Evolutionary conservation across 2,113 vertebrate genomes (phyloP), one percentile per base, ranked within the genome.

Genomic region (Barnardius zonarius): DNA sequence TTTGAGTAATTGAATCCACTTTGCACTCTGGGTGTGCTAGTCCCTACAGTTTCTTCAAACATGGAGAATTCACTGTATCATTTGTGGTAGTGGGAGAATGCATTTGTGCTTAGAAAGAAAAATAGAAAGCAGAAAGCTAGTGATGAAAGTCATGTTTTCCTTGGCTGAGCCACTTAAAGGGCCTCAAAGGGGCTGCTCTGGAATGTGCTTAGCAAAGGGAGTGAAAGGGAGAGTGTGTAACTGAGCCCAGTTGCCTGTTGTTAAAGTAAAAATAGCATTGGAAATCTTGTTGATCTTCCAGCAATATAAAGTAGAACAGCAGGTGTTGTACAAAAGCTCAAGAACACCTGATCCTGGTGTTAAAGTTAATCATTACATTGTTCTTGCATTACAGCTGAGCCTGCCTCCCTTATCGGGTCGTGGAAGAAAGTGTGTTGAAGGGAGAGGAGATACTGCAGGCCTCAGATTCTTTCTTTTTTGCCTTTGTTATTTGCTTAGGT

Each of bases 101-200:
- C 5, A 1, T 84, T 93, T 94, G 81, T 95, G 89, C 96, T 96
- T 92, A 74, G 74, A 93, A 96, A 94, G 88, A 92, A 94, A 97
- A 97, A 93, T 27, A 92, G 92, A 96, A 93, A 91, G 92, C 86
- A 91, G 92, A 93, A 54, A 81, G 73, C 88, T 78, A 81, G 91
- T 91, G 93, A 86, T 84, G 94, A 91, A 95, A 97, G 74, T 96
- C 33, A 6, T 96, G 94, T 96, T 97, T 97, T 94, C 91, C 94
- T 95, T 96, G 95, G 94, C 95, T 82, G 81, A 93, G 74, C 52
- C 30, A 51, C 74, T 78, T 82, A 1, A 91, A 95, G 88, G 95
- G 95, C 96, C 96, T 97, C 96, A 93, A 67, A 95, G 96, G 94
- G 94, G 94, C 94, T 97, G 91, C 89, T 96, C 89, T 95, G 96